Evolutionary conservation across 2,113 vertebrate species (phyloP).

Genomic region (Patagioenas fasciata): DNA sequence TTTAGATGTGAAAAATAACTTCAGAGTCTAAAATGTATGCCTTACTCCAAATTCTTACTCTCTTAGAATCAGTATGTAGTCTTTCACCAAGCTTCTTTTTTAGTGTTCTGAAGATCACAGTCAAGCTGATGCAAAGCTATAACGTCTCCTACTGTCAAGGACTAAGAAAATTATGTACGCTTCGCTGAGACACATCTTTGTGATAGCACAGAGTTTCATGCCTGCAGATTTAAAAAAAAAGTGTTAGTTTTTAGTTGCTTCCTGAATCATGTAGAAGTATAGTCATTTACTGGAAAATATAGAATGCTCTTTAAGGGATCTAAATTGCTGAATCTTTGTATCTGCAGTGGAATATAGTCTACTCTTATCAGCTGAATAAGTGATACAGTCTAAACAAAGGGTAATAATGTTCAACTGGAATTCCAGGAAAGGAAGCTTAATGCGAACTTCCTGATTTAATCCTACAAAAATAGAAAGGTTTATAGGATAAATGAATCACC

Average conservation of each 20-base stretch:
- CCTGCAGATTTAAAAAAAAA: background rate
- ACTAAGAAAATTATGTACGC: background rate
- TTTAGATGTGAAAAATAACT: background rate
- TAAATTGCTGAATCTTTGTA: constrained; percentile 10
- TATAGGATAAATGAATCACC: constrained; percentile 62
- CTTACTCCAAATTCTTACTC: background rate
- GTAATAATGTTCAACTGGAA: constrained; percentile 56
- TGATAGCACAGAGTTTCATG: background rate
- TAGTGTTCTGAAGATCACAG: background rate
- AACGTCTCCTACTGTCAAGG: background rate
- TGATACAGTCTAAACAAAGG: constrained; percentile 64
- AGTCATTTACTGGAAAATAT: background rate
- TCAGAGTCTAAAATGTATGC: background rate
- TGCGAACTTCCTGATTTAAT: constrained; percentile 60
- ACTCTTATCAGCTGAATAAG: constrained; percentile 45
- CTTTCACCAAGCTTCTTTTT: background rate
- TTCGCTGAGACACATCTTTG: background rate
- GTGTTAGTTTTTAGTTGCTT: background rate
- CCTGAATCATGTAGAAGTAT: background rate
- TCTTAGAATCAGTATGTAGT: background rate
- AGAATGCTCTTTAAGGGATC: background rate
- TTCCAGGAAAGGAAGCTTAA: constrained; percentile 68
- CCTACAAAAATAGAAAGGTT: constrained; percentile 64
- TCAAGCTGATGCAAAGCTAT: background rate
- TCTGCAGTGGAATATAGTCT: background rate